A percentile compares a stretch with the other conserved stretches of the same genome.
Evolutionary conservation across 1,140 invertebrate genomes (phyloP).

Genomic region (Nautilus pompilius): DNA sequence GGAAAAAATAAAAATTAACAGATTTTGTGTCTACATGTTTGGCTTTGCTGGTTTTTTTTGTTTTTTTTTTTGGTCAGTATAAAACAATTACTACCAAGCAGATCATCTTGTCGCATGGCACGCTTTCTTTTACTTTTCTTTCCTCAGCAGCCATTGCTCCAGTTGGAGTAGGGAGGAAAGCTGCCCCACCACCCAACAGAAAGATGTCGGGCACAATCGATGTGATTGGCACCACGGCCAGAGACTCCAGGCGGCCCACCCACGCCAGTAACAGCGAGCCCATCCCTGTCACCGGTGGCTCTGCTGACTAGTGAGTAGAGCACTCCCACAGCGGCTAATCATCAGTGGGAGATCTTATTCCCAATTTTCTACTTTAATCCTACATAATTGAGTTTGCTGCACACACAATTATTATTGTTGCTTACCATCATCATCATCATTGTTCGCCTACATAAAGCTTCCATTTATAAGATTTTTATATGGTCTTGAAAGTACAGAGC

Average conservation of each 20-base stretch:
- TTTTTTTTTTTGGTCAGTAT: background rate
- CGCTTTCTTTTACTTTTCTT: background rate
- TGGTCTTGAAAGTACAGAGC: no score
- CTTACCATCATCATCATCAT: no score
- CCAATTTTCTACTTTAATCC: no score
- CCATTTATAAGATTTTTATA: no score
- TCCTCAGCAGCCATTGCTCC: background rate
- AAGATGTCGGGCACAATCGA: slow-evolving; percentile 69
- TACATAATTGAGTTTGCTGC: no score
- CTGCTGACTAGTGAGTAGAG: background rate
- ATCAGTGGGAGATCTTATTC: no score
- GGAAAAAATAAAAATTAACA: no score
- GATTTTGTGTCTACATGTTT: background rate
- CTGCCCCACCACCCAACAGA: slow-evolving; percentile 64
- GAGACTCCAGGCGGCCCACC: slow-evolving; percentile 34
- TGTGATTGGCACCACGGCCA: slow-evolving; percentile 64
- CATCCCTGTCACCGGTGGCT: slow-evolving; percentile 23
- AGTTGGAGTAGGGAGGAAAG: slow-evolving; percentile 19
- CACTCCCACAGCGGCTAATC: background rate
- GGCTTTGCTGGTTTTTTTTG: background rate
- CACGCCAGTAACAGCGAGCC: slow-evolving; percentile 12
- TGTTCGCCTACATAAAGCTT: no score
- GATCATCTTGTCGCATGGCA: background rate
- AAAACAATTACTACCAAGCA: background rate
- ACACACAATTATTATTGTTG: no score